Percentiles rank a stretch among this genome's conserved stretches.
These are phyloP conservation scores for Pemphigus obesinymphae DNA, from an alignment of 1,140 invertebrate species.

Conservation along the genomic window DNA sequence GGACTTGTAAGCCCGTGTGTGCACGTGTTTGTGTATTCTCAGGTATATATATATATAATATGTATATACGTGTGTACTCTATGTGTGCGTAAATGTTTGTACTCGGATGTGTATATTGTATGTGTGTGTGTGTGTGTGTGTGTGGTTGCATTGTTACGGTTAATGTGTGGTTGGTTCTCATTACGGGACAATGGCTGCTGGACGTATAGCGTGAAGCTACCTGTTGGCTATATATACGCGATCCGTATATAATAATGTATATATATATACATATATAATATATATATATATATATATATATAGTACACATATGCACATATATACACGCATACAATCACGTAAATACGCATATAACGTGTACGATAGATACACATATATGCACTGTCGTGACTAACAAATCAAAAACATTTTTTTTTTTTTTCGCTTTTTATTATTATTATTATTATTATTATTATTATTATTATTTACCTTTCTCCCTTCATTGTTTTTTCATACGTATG, in stretches of 20 bases:
- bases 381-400: constrained; percentile 35
- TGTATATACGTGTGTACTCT: not conserved
- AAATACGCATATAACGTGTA: not conserved
- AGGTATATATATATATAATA: too few relatives aligned
- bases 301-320: not conserved
- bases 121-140: not conserved
- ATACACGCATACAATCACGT: not conserved
- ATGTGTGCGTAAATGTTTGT: not conserved
- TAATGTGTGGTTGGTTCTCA: constrained; percentile 29
- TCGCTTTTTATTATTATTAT: not conserved
- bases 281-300: not conserved
- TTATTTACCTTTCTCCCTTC: constrained; percentile 23
- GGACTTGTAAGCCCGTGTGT: not conserved
- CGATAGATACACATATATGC: too few relatives aligned
- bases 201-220: constrained; percentile 29
- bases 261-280: not conserved
- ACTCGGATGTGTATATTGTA: too few relatives aligned
- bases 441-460: constrained; percentile 13
- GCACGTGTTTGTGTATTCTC: too few relatives aligned
- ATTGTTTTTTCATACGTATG: not conserved
- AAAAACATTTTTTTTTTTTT: constrained; percentile 4
- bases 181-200: constrained; percentile 30
- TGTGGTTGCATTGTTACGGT: not conserved
- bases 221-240: not conserved
- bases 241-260: not conserved